These are phyloP conservation scores for Coranthus polyacanthus DNA, from an alignment of 2,797 vertebrate species.

Conservation along the genomic window DNA sequence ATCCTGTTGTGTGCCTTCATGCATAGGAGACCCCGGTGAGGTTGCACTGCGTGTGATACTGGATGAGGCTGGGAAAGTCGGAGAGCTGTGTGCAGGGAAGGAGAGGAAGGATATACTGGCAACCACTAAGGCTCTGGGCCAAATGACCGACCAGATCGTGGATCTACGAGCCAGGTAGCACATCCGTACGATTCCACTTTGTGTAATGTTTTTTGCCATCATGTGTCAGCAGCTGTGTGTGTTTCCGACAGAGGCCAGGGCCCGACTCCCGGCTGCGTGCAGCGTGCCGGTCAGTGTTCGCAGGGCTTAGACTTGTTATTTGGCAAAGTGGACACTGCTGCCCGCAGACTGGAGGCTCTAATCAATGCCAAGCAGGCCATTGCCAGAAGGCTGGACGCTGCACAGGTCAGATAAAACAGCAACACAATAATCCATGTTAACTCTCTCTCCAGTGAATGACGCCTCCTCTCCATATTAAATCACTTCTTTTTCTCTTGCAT, in stretches of 20 bases:
- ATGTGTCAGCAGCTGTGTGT: conserved; percentile 33
- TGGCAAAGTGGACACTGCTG: conserved; percentile 94
- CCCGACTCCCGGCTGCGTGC: conserved; percentile 72
- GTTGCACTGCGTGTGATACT: conserved; percentile 94
- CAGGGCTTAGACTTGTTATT: conserved; percentile 96
- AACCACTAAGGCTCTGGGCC: conserved; percentile 92
- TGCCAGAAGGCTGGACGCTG: conserved; percentile 94
- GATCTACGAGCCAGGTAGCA: conserved; percentile 93
- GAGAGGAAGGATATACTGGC: conserved; percentile 96
- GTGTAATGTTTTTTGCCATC: background rate
- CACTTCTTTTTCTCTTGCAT: background rate
- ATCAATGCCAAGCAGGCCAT: conserved; percentile 97
- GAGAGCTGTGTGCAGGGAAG: conserved; percentile 95
- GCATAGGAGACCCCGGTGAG: conserved; percentile 92
- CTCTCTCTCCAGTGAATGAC: conserved; percentile 18
- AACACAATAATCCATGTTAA: conserved; percentile 30
- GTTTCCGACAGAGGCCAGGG: conserved; percentile 77
- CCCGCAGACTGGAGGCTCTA: conserved; percentile 94
- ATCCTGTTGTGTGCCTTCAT: background rate
- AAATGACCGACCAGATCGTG: conserved; percentile 95
- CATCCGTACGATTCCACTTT: background rate
- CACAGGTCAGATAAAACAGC: conserved; percentile 88
- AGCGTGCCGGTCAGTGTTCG: conserved; percentile 94
- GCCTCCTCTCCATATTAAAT: background rate
- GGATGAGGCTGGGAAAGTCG: conserved; percentile 97